Percentiles rank a stretch among this genome's conserved stretches.
Conservation (phyloP, 2,113 vertebrate species). For the Spermophilus dauricus region DNA sequence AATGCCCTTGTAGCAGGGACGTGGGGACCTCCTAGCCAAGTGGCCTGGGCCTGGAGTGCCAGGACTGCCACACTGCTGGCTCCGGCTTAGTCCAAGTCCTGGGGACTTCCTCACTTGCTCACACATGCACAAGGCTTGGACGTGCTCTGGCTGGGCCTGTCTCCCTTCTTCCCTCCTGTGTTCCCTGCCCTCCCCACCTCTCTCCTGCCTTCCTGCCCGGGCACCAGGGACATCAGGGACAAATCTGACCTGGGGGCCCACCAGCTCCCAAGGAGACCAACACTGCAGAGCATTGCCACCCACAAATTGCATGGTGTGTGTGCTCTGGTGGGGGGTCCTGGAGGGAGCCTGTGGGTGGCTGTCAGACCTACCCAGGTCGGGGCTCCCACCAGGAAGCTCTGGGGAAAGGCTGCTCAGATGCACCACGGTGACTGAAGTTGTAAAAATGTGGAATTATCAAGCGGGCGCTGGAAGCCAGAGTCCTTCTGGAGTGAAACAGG, state of each 20-base stretch:
- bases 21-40: no score
- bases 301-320: accelerated
- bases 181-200: background rate
- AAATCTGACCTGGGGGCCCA: accelerated
- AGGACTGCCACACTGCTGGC: accelerated
- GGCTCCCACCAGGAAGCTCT: background rate
- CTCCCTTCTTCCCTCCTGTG: no score
- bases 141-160: accelerated
- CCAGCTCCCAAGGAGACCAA: background rate
- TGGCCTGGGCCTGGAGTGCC: accelerated
- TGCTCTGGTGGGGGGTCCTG: background rate
- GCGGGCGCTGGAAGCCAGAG: background rate
- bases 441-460: background rate
- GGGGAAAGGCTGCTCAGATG: background rate
- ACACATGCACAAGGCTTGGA: accelerated
- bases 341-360: accelerated
- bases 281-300: accelerated
- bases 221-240: background rate
- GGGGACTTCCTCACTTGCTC: background rate
- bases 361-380: background rate
- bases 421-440: background rate
- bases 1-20: no score
- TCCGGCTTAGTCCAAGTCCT: background rate
- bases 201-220: background rate
- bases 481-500: background rate